Conservation (phyloP, 1,140 invertebrate genomes). For the Odontomachus brunneus region DNA sequence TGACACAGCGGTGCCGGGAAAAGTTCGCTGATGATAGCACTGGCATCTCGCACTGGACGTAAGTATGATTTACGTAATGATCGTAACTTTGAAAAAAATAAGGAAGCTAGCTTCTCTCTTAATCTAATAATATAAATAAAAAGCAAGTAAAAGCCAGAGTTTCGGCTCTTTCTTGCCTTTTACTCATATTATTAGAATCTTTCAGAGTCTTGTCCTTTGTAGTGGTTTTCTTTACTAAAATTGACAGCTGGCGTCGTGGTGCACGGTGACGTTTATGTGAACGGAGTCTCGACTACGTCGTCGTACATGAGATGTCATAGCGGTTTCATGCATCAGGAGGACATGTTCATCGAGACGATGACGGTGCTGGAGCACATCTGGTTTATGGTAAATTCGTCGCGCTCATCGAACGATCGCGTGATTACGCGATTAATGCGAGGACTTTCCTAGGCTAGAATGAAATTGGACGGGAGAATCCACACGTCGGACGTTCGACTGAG, state of each 20-base stretch:
- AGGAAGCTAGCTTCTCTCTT: neutral
- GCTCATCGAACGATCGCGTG: neutral
- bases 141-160: no score
- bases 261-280: slow-evolving; percentile 91
- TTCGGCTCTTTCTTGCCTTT: no score
- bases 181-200: no score
- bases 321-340: slow-evolving; percentile 98
- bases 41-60: slow-evolving; percentile 92
- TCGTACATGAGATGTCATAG: slow-evolving; percentile 92
- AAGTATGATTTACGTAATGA: slow-evolving; percentile 72
- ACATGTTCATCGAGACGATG: slow-evolving; percentile 94
- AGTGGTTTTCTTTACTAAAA: neutral
- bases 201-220: no score
- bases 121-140: no score
- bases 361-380: slow-evolving; percentile 95
- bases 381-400: slow-evolving; percentile 90
- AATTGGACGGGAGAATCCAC: slow-evolving; percentile 90
- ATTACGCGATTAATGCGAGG: neutral
- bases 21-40: slow-evolving; percentile 96
- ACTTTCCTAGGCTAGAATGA: slow-evolving; percentile 90
- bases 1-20: slow-evolving; percentile 95
- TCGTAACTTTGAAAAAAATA: neutral
- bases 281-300: slow-evolving; percentile 88
- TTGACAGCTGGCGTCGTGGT: slow-evolving; percentile 88
- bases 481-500: slow-evolving; percentile 87